Evolutionary conservation across 2,888 invertebrate species (phyloP), one percentile per base, ranked within the genome.

Genomic region (Orchesellides sinensis): DNA sequence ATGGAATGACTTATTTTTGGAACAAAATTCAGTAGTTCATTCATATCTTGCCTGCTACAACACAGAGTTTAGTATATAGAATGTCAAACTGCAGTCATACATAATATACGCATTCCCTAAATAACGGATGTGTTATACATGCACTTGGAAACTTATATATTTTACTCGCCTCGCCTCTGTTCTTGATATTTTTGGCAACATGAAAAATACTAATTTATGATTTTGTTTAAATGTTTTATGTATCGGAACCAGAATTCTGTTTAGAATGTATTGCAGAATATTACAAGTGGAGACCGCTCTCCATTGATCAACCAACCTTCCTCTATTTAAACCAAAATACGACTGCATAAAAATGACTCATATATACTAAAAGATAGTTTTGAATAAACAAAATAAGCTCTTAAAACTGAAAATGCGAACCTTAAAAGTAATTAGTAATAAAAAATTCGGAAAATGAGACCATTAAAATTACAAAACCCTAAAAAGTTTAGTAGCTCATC

Each of bases 201-300:
- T 80, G 79, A 72, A 65, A 78, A 70, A 80, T 65, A 72, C 72
- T 70, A 65, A 40, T 14, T n/a, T 65, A 65, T 49, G 25, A n/a
- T n/a, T n/a, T n/a, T n/a, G n/a, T n/a, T n/a, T n/a, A n/a, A n/a
- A n/a, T 68, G 6, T n/a, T 21, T 59, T 63, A 40, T 40, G 1
- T 63, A 5, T 35, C 35, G 21, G 19, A 25, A 12, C 25, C 54
- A 54, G 25, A 54, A 23, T 17, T 17, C 27, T 32, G 59, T 59
- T 32, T 19, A 32, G 32, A 59, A 14, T 59, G 32, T 59, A 59
- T 59, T 59, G 59, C 32, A 59, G 6, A 35, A 35, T 12, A 35
- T 35, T 6, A 35, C 35, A 12, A 35, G 35, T 35, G 35, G 35
- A 35, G 12, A 35, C 5, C 35, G 35, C 35, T 35, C 35, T 35